A percentile compares a stretch with the other conserved stretches of the same genome.
phyloP scores from a whole-genome alignment of 2,888 invertebrate species.

The Megastigmus dorsalis region DNA sequence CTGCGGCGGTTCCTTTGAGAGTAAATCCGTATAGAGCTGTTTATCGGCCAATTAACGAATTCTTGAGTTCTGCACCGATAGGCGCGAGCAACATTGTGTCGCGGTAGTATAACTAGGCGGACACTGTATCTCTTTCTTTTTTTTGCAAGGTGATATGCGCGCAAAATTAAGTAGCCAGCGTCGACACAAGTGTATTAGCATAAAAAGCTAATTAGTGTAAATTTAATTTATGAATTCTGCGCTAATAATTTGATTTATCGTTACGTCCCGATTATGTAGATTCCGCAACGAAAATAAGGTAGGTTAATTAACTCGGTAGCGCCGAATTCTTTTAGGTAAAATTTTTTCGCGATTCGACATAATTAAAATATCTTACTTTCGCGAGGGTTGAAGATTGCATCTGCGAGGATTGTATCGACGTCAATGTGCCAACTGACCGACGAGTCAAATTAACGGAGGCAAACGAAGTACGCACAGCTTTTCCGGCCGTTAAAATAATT shows the following conservation, averaged over 20 bases:
- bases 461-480: constrained; percentile 60
- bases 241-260: constrained; percentile 13
- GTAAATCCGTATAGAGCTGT: too few relatives aligned
- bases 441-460: constrained; percentile 62
- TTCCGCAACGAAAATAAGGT: neutral
- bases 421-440: neutral
- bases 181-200: too few relatives aligned
- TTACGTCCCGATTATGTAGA: neutral
- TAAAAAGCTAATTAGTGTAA: constrained; percentile 9
- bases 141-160: too few relatives aligned
- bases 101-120: too few relatives aligned
- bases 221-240: neutral
- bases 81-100: too few relatives aligned
- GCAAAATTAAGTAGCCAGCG: too few relatives aligned
- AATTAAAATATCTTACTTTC: too few relatives aligned
- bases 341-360: neutral
- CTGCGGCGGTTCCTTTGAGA: too few relatives aligned
- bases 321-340: neutral
- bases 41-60: too few relatives aligned
- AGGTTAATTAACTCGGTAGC: constrained; percentile 3
- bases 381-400: neutral
- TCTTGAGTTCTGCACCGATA: too few relatives aligned
- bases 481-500: constrained; percentile 64
- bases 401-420: neutral
- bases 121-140: too few relatives aligned